Conservation (phyloP, 2,888 invertebrate genomes). For the Temnothorax unifasciatus region DNA sequence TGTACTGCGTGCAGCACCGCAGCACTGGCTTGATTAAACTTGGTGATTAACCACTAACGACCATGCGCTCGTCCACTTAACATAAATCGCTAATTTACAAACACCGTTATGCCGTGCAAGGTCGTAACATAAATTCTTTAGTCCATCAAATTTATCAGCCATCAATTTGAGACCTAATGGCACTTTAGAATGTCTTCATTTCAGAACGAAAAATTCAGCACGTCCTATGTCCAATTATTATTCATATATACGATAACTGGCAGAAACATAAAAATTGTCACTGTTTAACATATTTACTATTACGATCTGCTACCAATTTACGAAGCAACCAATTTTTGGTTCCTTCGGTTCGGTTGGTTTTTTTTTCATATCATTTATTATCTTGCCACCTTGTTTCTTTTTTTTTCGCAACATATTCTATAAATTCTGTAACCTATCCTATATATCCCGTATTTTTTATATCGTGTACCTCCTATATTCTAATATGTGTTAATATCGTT, state of each 20-base stretch:
- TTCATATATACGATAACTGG: not conserved
- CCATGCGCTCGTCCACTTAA: constrained; percentile 46
- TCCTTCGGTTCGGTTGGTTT: too few relatives aligned
- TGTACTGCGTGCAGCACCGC: constrained; percentile 6
- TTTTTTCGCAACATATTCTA: not conserved
- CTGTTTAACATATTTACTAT: not conserved
- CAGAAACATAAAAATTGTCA: not conserved
- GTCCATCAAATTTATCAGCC: constrained; percentile 49
- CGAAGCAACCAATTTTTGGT: not conserved
- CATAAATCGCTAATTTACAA: constrained; percentile 70
- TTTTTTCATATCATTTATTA: not conserved
- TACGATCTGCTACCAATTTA: not conserved
- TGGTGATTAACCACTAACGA: constrained; percentile 69
- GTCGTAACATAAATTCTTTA: constrained; percentile 59
- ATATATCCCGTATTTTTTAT: too few relatives aligned
- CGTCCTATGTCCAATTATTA: constrained; percentile 4
- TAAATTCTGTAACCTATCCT: too few relatives aligned
- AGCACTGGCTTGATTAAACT: constrained; percentile 62
- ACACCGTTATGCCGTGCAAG: constrained; percentile 52
- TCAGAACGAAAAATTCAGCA: constrained; percentile 58
- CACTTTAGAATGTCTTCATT: constrained; percentile 32
- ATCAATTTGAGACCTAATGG: constrained; percentile 54
- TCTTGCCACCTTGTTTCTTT: not conserved
- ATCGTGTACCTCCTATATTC: too few relatives aligned
- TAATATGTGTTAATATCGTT: too few relatives aligned